Evolutionary conservation across 2,797 vertebrate genomes (phyloP), one percentile per base, ranked within the genome.

Genomic region (Dromococcyx pavoninus): DNA sequence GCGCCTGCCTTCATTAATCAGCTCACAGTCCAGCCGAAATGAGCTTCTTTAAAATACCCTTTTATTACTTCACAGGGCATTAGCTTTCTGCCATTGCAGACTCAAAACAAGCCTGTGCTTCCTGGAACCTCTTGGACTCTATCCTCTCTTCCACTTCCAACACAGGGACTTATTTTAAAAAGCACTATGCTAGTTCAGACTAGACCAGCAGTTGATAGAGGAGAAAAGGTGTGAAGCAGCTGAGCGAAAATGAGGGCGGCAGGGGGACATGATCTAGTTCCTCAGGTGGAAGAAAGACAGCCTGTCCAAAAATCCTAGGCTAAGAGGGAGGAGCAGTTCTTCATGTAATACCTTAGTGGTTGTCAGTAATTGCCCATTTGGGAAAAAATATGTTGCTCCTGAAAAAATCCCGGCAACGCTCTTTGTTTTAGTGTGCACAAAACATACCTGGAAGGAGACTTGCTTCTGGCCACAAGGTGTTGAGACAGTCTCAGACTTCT

Each of bases 381-480:
- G n/a, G 57, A 35, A n/a, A 61, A 64, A 33, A 57, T 12, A 6
- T 57, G 27, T 58, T 50, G 32, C 6, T 72, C 15, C 44, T 3
- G 1, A 41, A 57, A 51, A 71, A 65, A 50, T 57, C 25, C 22
- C 41, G 28, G 35, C 27, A 22, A 23, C 5, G 23, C 8, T 57
- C 15, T 7, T 17, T 56, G 30, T 35, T 6, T 27, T 70, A 48
- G n/a, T 44, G 17, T 33, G 28, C 58, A n/a, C 28, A 58, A 79
- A 79, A 65, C 1, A 2, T 9, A 28, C 7, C 23, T 30, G 32
- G 33, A 71, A 39, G 0, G 2, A 86, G 37, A 61, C 0, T 1
- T n/a, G 10, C 27, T 60, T 51, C 2, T 6, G 24, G 32, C 23
- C 83, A 12, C 17, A 43, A 66, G 25, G 21, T 3, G 3, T 37